Percentiles rank a stretch among this genome's conserved stretches.
Conservation (phyloP, 1,140 invertebrate genomes). For the Neotoxoptera formosana region DNA sequence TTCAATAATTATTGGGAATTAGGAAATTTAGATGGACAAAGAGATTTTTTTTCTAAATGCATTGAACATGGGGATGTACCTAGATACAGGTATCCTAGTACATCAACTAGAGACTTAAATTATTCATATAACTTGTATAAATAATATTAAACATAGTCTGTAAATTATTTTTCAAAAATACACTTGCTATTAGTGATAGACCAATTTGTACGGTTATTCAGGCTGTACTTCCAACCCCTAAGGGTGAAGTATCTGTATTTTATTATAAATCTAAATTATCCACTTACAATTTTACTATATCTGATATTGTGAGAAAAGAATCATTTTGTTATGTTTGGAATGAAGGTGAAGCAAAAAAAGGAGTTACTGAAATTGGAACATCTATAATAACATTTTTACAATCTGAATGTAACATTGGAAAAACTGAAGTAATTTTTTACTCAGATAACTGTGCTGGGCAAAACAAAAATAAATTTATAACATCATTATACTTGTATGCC, state of each 20-base stretch:
- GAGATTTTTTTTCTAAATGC: neutral
- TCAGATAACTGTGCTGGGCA: neutral
- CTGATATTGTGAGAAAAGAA: slow-evolving; percentile 37
- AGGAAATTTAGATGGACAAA: neutral
- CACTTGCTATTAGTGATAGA: neutral
- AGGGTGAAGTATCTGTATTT: neutral
- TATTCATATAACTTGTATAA: neutral
- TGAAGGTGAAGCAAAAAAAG: slow-evolving; percentile 60
- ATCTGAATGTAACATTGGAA: neutral
- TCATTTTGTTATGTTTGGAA: slow-evolving; percentile 62
- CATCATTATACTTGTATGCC: too few species aligned
- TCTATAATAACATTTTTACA: slow-evolving; percentile 61
- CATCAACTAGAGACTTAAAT: neutral
- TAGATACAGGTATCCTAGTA: neutral
- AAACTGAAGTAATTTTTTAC: neutral
- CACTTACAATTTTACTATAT: slow-evolving; percentile 1
- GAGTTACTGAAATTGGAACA: slow-evolving; percentile 58
- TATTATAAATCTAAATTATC: slow-evolving; percentile 19
- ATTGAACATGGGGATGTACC: neutral
- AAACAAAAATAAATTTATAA: neutral
- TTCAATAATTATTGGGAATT: neutral
- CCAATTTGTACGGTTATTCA: slow-evolving; percentile 49
- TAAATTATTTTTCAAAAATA: neutral
- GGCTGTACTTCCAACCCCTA: neutral
- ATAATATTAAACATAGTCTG: neutral